These are phyloP conservation scores for Phlogophora meticulosa DNA, from an alignment of 2,888 invertebrate genomes.

Conservation along the genomic window DNA sequence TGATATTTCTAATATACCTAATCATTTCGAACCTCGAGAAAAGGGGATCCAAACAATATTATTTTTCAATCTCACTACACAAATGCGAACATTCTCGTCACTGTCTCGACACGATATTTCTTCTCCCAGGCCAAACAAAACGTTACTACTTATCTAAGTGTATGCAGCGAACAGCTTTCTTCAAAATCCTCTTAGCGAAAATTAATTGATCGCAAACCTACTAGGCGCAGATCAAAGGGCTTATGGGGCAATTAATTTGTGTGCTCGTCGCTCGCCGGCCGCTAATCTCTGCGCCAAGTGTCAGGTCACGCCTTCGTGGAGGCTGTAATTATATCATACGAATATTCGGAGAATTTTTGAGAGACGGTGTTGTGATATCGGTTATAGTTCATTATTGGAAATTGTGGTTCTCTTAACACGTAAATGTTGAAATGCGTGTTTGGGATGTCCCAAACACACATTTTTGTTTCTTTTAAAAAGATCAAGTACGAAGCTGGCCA, in stretches of 20 bases:
- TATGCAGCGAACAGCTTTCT: conserved; percentile 33
- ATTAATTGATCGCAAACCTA: conserved; percentile 64
- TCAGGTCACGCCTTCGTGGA: conserved; percentile 56
- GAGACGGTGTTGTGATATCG: not conserved
- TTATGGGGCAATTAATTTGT: conserved; percentile 68
- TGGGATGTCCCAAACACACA: too few species aligned
- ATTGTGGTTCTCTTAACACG: not conserved
- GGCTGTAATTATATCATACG: conserved; percentile 40
- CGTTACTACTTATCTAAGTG: conserved; percentile 15
- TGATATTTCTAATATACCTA: too few species aligned
- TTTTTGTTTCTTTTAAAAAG: too few species aligned
- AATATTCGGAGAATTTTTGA: conserved; percentile 31
- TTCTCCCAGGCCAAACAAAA: not conserved
- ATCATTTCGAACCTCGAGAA: not conserved
- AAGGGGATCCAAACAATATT: conserved; percentile 11
- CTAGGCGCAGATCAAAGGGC: conserved; percentile 63
- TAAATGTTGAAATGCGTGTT: too few species aligned
- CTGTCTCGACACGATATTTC: conserved; percentile 16
- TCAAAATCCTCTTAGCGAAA: conserved; percentile 58
- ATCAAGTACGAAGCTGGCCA: too few species aligned
- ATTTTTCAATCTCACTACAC: conserved; percentile 33
- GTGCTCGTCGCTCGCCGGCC: conserved; percentile 50
- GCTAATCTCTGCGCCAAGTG: conserved; percentile 63
- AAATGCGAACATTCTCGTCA: conserved; percentile 12
- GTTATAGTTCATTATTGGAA: not conserved